Base-by-base conservation (phyloP, 2,113 vertebrate genomes). In the Brachyhypopomus gauderio region DNA sequence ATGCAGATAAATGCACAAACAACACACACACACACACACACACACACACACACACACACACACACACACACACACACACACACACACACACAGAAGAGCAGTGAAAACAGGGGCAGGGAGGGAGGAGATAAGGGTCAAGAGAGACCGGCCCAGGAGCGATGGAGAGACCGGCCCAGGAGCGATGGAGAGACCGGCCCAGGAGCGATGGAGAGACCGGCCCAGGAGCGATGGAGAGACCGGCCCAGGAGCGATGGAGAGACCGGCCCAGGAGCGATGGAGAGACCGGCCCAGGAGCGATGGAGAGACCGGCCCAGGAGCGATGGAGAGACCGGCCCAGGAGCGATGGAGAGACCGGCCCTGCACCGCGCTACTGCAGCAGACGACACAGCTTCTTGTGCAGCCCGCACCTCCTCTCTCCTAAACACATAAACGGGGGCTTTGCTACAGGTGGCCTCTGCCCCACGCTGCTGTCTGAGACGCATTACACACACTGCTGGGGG, bases 341-440 rank as follows among this genome's bases (percentile, higher is more conserved):
- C 3, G 23, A 27, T 38, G 17, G 78, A 72, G 62, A 4, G 23
- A 25, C 11, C 60, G 27, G 25, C 17, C 1, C 63, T 69, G 34
- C n/a, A n/a, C 4, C 19, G 5, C 20, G 30, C 36, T 20, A 45
- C 2, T 69, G 64, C 64, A 38, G 64, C 2, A 38, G 30, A 36
- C 16, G 25, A 63, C 7, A 19, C 38, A 52, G 72, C 63, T 36
- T 70, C 59, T 72, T 20, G 6, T 62, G 19, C 5, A 34, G 69
- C 12, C 27, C n/a, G 59, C 36, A 19, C n/a, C 58, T 38, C n/a
- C 41, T 17, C 36, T 45, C 41, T 64, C 59, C 25, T 64, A 64
- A 73, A 80, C 72, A 55, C 78, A 56, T 62, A 72, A 79, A 64
- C 22, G 59, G 36, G 70, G 58, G 20, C 58, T 36, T 69, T 69